Evolutionary conservation across 2,113 vertebrate species (phyloP).

Genomic region (Phoenicopterus ruber): DNA sequence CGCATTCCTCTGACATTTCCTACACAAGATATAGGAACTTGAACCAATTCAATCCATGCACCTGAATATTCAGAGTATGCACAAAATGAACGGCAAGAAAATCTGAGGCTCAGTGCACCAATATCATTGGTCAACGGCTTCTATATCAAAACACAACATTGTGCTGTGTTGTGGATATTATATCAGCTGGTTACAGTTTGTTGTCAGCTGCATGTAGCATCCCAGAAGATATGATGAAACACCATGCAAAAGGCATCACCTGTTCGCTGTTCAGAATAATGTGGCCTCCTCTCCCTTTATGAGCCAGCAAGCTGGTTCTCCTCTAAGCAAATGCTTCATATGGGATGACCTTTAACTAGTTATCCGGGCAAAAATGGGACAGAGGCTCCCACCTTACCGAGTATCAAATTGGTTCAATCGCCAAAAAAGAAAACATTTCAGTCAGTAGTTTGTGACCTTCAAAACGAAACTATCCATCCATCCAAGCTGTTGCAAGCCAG

Average conservation of each 20-base stretch:
- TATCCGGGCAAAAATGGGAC: background rate
- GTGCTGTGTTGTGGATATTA: background rate
- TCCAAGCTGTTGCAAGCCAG: background rate
- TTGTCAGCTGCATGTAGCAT: background rate
- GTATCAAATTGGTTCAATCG: background rate
- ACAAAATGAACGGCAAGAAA: background rate
- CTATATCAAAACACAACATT: background rate
- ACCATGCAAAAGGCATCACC: background rate
- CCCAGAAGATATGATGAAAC: background rate
- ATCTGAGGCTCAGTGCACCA: background rate
- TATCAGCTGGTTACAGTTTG: accelerated
- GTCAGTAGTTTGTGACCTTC: background rate
- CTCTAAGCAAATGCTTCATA: background rate
- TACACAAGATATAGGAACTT: background rate
- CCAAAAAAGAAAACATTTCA: background rate
- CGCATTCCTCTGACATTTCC: background rate
- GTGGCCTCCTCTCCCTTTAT: background rate
- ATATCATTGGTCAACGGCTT: background rate
- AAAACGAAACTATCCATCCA: background rate
- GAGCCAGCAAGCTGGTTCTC: background rate
- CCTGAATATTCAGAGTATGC: background rate
- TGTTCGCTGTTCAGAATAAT: background rate
- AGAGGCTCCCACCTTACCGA: background rate
- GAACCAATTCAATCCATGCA: background rate
- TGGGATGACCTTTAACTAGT: background rate